Evolutionary conservation across 2,888 invertebrate genomes (phyloP).

Genomic region (Drosophila demipolita): DNA sequence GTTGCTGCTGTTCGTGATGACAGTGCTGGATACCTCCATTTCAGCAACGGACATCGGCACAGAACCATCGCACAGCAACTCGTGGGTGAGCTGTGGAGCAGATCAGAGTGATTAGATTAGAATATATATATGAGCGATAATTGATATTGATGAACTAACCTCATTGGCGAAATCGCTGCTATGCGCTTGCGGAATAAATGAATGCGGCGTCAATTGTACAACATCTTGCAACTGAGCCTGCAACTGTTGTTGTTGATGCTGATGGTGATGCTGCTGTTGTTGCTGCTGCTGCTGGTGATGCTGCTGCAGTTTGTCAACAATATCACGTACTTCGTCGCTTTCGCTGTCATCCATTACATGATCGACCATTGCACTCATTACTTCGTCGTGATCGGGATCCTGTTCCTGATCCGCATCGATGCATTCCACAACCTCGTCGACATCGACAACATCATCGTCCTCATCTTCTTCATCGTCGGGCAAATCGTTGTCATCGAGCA

Average conservation of each 20-base stretch:
- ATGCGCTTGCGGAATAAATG: slow-evolving; percentile 63
- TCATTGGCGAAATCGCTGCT: slow-evolving; percentile 67
- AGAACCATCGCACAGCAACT: slow-evolving; percentile 87
- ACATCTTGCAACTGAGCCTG: slow-evolving; percentile 64
- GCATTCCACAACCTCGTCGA: slow-evolving; percentile 72
- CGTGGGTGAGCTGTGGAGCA: slow-evolving; percentile 83
- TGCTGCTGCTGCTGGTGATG: slow-evolving; percentile 71
- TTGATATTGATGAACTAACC: slow-evolving; percentile 40
- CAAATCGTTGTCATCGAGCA: slow-evolving; percentile 46
- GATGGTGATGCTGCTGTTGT: slow-evolving; percentile 54
- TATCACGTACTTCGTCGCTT: slow-evolving; percentile 79
- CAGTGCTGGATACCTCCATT: slow-evolving; percentile 87
- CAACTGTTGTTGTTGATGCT: slow-evolving; percentile 55
- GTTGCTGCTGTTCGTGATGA: slow-evolving; percentile 84
- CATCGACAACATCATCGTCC: slow-evolving; percentile 53
- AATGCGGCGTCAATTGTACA: slow-evolving; percentile 66
- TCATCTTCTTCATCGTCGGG: slow-evolving; percentile 60
- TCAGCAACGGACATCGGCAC: slow-evolving; percentile 87
- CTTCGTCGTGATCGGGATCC: slow-evolving; percentile 57
- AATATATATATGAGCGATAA: not conserved
- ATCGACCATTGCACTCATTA: slow-evolving; percentile 57
- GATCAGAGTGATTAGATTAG: not conserved
- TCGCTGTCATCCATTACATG: slow-evolving; percentile 60
- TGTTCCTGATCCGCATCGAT: slow-evolving; percentile 60
- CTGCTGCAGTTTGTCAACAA: slow-evolving; percentile 80